Evolutionary conservation across 37 sponge, comb jelly and placozoan genomes (phyloP), one percentile per base, ranked within the genome.

Genomic region (Spongia lamella): DNA sequence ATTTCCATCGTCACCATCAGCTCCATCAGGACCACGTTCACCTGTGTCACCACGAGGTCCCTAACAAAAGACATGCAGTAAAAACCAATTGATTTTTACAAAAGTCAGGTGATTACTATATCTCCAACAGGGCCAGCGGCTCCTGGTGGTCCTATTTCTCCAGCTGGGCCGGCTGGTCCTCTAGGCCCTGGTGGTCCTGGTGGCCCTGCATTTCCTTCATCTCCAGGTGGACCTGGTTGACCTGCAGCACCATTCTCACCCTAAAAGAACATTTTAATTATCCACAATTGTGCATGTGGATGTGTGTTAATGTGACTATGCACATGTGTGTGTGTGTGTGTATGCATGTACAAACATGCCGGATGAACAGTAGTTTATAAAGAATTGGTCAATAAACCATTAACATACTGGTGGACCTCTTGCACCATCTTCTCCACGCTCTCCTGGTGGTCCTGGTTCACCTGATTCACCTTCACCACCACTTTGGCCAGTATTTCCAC

Each of bases 21-120:
- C n/a, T 36, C 75, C 75, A 61, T 59, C 60, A 7, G 5, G 16
- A 63, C 84, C 84, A 47, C 17, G 54, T 38, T 3, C 56, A 70
- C 86, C 86, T 70, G 39, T 24, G 53, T 82, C 53, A 1, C 83
- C 83, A 73, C 36, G 40, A 34, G 64, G 49, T 24, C 83, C 83
- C 34, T 63, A 32, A 59, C 32, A 59, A 32, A 59, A 5, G 9
- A 6, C 5, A 5, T 59, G 11, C 27, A 59, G 7, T 30, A 59
- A 11, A 30, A 59, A 6, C 5, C 31, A 30, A 5, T 9, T 59
- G 31, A 29, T 30, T 11, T 26, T 26, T 14, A 30, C 7, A 26
- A 30, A 14, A 13, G 11, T 7, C n/a, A n/a, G n/a, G n/a, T n/a
- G n/a, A n/a, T 26, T 13, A 59, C 61, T 9, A 59, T 59, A 59